Evolutionary conservation across 2,797 vertebrate genomes (phyloP).

Genomic region (Champsocephalus gunnari): DNA sequence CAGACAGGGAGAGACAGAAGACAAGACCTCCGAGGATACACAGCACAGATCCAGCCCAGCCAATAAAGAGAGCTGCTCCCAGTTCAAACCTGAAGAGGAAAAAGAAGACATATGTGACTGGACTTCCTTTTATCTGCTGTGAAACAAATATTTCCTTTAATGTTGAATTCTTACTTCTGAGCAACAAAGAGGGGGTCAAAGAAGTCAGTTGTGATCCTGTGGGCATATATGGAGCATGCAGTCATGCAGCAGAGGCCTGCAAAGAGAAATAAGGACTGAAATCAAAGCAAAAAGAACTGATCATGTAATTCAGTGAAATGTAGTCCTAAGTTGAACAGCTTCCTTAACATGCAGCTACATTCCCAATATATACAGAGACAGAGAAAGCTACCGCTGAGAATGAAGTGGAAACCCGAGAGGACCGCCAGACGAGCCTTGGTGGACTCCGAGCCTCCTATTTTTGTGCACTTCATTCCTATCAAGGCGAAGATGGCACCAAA

Average conservation of each 20-base stretch:
- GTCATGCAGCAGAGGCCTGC: slow-evolving; percentile 93
- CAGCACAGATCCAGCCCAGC: slow-evolving; percentile 87
- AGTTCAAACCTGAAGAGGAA: slow-evolving; percentile 83
- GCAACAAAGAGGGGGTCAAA: slow-evolving; percentile 94
- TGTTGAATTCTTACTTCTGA: slow-evolving; percentile 91
- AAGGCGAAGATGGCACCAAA: slow-evolving; percentile 91
- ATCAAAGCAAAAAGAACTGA: background rate
- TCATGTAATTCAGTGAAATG: background rate
- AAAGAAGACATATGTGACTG: background rate
- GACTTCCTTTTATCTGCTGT: slow-evolving; percentile 22
- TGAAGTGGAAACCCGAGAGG: slow-evolving; percentile 90
- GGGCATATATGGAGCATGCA: slow-evolving; percentile 95
- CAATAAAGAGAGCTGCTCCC: slow-evolving; percentile 87
- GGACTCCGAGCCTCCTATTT: slow-evolving; percentile 91
- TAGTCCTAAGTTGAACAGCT: background rate
- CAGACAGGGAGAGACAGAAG: slow-evolving; percentile 83
- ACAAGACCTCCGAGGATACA: slow-evolving; percentile 83
- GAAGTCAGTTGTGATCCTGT: slow-evolving; percentile 97
- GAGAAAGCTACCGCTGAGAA: slow-evolving; percentile 87
- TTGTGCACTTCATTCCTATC: slow-evolving; percentile 97
- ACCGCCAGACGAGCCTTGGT: slow-evolving; percentile 92
- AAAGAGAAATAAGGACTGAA: slow-evolving; percentile 27
- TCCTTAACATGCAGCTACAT: background rate
- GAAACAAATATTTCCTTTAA: background rate
- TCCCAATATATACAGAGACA: background rate